Evolutionary conservation across 2,888 invertebrate species (phyloP), one percentile per base, ranked within the genome.

Genomic region (Lepidocyrtoides sp.): DNA sequence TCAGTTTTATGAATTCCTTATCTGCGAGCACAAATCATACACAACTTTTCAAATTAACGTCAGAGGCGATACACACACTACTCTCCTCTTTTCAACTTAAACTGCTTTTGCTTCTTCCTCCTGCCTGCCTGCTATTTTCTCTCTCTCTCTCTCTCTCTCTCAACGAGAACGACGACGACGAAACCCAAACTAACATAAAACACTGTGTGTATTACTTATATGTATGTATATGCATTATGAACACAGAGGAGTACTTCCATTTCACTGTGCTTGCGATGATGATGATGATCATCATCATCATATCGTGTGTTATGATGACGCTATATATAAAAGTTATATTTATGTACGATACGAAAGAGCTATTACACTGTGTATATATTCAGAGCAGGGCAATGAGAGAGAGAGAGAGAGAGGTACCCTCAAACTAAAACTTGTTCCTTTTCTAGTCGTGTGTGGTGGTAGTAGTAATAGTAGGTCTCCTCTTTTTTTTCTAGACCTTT

Each of bases 41-140:
- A 93, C 93, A 94, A 94, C 93, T 94, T 94, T 94, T 94, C 93
- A 94, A 93, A 94, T 94, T 94, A 94, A 91, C 92, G 94, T 93
- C 94, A 93, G 84, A 91, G 90, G 91, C 93, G 93, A 92, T 93
- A 93, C 92, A 94, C 92, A 92, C 88, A 87, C 92, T 93, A 90
- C 89, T 89, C 83, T 72, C 75, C 63, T 86, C 85, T 75, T 82
- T 92, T 91, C 89, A 92, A 92, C 69, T 81, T 88, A 88, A 88
- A 88, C 88, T 88, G 89, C 89, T 81, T 84, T 88, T 89, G 89
- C 89, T 82, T 89, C 85, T 85, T 85, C 86, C 77, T 86, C 86
- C 63, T 90, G 57, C 82, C n/a, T n/a, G n/a, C n/a, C n/a, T n/a
- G n/a, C n/a, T n/a, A n/a, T n/a, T n/a, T 82, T 60, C 36, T 82